These are phyloP conservation scores for Ormyrus rosae DNA, from an alignment of 2,888 invertebrate species.

Conservation along the genomic window DNA sequence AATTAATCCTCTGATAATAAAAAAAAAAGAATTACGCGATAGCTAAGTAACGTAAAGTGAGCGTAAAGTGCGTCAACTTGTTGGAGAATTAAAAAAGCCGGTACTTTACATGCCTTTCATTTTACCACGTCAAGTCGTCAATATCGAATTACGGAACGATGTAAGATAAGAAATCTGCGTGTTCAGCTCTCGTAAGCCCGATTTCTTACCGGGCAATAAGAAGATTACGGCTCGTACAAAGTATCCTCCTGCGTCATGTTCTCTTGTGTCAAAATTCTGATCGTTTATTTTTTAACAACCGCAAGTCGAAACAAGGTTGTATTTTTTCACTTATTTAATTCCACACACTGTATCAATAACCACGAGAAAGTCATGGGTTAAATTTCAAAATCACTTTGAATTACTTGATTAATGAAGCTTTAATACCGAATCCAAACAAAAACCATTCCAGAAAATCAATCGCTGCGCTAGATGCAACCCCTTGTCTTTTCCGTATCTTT, in stretches of 20 bases:
- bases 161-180: conserved; percentile 10
- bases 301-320: not conserved
- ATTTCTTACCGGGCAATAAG: conserved; percentile 21
- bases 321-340: not conserved
- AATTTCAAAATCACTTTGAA: no score
- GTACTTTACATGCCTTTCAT: not conserved
- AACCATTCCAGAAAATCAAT: no score
- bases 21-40: no score
- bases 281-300: not conserved
- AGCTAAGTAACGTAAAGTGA: no score
- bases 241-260: conserved; percentile 14
- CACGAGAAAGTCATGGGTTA: not conserved
- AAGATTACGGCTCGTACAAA: conserved; percentile 10
- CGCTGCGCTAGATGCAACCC: no score
- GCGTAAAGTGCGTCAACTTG: no score
- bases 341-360: not conserved
- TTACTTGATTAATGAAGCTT: no score
- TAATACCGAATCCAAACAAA: no score
- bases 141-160: conserved; percentile 28
- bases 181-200: not conserved
- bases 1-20: no score
- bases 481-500: no score
- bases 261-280: not conserved
- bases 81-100: not conserved
- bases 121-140: conserved; percentile 10